Evolutionary conservation across 2,797 vertebrate genomes (phyloP).

Genomic region (Trachops cirrhosus): DNA sequence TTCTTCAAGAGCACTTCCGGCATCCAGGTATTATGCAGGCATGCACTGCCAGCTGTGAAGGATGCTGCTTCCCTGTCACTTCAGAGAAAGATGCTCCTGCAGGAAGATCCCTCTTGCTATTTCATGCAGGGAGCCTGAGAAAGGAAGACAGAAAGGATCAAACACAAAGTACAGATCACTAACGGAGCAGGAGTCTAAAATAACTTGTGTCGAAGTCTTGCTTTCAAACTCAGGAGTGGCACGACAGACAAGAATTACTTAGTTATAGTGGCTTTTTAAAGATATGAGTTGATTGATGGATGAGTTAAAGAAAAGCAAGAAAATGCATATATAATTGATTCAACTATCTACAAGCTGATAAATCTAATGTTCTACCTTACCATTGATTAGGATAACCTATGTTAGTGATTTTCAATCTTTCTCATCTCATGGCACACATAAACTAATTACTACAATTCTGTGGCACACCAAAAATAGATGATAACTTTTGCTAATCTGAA

Average conservation of each 20-base stretch:
- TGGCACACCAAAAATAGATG: not conserved
- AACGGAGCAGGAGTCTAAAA: not conserved
- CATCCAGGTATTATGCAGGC: slow-evolving; percentile 57
- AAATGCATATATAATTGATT: not conserved
- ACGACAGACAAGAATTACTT: not conserved
- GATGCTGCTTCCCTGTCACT: slow-evolving; percentile 52
- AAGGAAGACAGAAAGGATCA: slow-evolving; percentile 36
- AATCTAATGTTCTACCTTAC: not conserved
- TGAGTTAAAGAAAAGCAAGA: not conserved
- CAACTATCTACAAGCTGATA: not conserved
- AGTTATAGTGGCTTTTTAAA: not conserved
- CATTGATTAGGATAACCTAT: not conserved
- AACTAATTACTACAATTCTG: not conserved
- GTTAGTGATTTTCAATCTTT: not conserved
- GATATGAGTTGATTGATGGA: not conserved
- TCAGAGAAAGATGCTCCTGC: slow-evolving; percentile 47
- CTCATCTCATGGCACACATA: not conserved
- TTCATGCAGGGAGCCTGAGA: not conserved
- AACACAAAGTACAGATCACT: not conserved
- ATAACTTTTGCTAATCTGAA: not conserved
- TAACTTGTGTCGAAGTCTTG: not conserved
- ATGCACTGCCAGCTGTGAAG: slow-evolving; percentile 64
- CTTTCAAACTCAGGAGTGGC: not conserved
- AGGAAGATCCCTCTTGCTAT: slow-evolving; percentile 32
- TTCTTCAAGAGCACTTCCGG: slow-evolving; percentile 53